These are phyloP conservation scores for Tenualosa thibaudeaui DNA, from an alignment of 2,797 vertebrate species.

Conservation along the genomic window DNA sequence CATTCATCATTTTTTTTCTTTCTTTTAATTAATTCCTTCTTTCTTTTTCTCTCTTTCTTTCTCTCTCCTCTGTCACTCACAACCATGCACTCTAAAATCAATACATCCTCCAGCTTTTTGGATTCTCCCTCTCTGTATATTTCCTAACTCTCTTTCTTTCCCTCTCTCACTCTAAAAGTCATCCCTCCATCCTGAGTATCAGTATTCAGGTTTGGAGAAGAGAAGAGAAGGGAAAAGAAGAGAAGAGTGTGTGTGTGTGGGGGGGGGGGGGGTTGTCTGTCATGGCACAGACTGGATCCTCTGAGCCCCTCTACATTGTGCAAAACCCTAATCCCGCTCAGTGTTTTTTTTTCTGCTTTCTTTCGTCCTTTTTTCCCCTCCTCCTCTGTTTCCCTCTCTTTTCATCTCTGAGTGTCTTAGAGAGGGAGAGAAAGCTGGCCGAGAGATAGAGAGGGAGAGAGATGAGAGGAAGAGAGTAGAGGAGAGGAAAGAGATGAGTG, in stretches of 20 bases:
- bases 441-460: not conserved
- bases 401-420: not conserved
- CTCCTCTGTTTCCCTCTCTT: not conserved
- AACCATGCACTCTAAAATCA: not conserved
- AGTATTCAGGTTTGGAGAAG: not conserved
- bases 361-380: not conserved
- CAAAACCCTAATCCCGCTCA: not conserved
- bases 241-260: not conserved
- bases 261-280: not conserved
- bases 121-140: not conserved
- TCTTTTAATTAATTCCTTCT: not conserved
- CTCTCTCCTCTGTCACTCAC: not conserved
- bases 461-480: not conserved
- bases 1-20: too few relatives aligned
- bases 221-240: not conserved
- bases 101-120: not conserved
- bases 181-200: conserved; percentile 17
- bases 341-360: not conserved
- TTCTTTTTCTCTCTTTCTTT: not conserved
- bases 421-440: not conserved
- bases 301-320: not conserved
- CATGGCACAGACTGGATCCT: not conserved
- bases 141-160: not conserved
- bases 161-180: not conserved
- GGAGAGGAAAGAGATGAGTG: not conserved